Percentiles rank a stretch among this genome's conserved stretches.
phyloP scores from a whole-genome alignment of 2,888 invertebrate genomes.

The Acleris holmiana region DNA sequence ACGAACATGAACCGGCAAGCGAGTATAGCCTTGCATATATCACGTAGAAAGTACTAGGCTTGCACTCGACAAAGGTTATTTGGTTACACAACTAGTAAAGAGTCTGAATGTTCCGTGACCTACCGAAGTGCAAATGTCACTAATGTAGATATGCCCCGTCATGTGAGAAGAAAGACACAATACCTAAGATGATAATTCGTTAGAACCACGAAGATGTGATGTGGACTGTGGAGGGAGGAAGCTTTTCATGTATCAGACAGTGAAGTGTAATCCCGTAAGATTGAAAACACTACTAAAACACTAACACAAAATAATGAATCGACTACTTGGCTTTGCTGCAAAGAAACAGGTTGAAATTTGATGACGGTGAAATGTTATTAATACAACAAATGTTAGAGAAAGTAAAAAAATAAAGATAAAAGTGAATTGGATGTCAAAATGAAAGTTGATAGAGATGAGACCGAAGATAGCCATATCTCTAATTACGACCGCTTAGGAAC shows the following conservation, averaged over 20 bases:
- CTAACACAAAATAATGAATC: neutral
- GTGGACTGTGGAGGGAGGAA: too few relatives aligned
- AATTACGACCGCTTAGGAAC: slow-evolving; percentile 23
- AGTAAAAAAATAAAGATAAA: slow-evolving; percentile 19
- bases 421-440: slow-evolving; percentile 33
- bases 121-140: slow-evolving; percentile 4
- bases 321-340: neutral
- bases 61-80: slow-evolving; percentile 30
- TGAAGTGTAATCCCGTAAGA: too few relatives aligned
- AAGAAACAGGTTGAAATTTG: slow-evolving; percentile 8
- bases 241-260: too few relatives aligned
- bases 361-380: slow-evolving; percentile 15
- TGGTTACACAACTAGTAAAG: slow-evolving; percentile 26
- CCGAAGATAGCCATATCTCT: slow-evolving; percentile 33
- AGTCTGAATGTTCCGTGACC: slow-evolving; percentile 7
- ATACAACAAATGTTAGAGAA: slow-evolving; percentile 25
- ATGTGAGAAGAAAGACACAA: too few relatives aligned
- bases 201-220: too few relatives aligned
- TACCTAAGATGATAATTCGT: too few relatives aligned
- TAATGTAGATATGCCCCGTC: neutral
- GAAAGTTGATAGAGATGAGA: slow-evolving; percentile 34
- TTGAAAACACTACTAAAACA: neutral
- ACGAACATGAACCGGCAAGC: slow-evolving; percentile 36
- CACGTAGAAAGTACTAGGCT: slow-evolving; percentile 48
- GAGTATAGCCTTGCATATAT: slow-evolving; percentile 47